Conservation (phyloP, 2,113 vertebrate species). For the Thalassarche chlororhynchos region DNA sequence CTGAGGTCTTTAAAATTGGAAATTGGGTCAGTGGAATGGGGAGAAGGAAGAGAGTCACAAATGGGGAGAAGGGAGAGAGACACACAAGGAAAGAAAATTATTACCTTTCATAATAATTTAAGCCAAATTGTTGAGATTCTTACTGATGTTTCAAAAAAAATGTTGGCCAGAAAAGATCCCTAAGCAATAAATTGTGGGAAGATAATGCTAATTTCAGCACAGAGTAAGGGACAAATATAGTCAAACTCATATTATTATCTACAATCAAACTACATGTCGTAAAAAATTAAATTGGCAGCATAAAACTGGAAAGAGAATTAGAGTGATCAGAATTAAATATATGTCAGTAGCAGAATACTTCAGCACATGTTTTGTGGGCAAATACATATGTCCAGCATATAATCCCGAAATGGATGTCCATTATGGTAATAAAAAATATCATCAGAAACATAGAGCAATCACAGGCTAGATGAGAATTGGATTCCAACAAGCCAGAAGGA, state of each 20-base stretch:
- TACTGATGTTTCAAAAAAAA: not conserved
- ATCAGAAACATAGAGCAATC: not conserved
- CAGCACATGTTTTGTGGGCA: not conserved
- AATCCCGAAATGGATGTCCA: not conserved
- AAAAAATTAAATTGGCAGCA: not conserved
- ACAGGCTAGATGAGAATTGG: not conserved
- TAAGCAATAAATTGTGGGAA: not conserved
- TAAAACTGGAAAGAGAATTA: not conserved
- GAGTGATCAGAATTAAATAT: not conserved
- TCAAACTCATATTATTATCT: not conserved
- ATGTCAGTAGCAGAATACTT: not conserved
- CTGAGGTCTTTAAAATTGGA: not conserved
- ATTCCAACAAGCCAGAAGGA: not conserved
- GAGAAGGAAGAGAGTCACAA: not conserved
- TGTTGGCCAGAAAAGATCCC: not conserved
- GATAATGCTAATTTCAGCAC: not conserved
- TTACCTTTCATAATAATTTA: not conserved
- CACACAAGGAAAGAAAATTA: not conserved
- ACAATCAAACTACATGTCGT: not conserved
- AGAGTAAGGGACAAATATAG: not conserved
- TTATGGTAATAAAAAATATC: conserved; percentile 6
- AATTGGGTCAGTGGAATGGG: not conserved
- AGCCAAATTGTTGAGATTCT: not conserved
- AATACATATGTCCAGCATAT: not conserved
- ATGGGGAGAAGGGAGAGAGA: not conserved